These are phyloP conservation scores for Ammodytes dubius DNA, from an alignment of 2,113 vertebrate species.

Conservation along the genomic window DNA sequence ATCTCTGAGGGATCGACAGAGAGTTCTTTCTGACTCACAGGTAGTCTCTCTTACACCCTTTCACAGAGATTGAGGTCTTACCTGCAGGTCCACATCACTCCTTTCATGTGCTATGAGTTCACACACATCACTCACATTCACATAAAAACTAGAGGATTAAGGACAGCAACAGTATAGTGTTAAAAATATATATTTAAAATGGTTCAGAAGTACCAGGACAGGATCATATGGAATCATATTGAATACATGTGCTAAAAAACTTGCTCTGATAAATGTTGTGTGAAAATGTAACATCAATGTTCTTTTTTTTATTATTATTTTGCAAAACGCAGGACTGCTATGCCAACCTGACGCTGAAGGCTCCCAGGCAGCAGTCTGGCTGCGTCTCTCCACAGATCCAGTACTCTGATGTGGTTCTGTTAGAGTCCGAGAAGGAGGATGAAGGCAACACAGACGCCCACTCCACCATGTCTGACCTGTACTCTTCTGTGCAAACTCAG, in stretches of 20 bases:
- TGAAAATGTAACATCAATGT: background rate
- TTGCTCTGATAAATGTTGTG: background rate
- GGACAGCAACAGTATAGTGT: background rate
- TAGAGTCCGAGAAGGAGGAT: slow-evolving; percentile 41
- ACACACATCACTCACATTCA: background rate
- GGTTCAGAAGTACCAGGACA: background rate
- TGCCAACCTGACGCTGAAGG: slow-evolving; percentile 82
- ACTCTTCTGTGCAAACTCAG: slow-evolving; percentile 81
- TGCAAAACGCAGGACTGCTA: slow-evolving; percentile 77
- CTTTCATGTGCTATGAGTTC: background rate
- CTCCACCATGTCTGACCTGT: slow-evolving; percentile 77
- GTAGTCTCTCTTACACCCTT: slow-evolving; percentile 27
- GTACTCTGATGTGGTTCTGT: slow-evolving; percentile 66
- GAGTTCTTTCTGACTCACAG: slow-evolving; percentile 43
- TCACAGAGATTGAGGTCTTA: background rate
- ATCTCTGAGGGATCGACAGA: slow-evolving; percentile 35
- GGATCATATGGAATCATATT: background rate
- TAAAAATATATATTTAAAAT: background rate
- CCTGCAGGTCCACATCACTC: background rate
- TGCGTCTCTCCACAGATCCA: slow-evolving; percentile 69
- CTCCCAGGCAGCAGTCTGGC: slow-evolving; percentile 64
- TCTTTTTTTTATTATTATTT: slow-evolving; percentile 7
- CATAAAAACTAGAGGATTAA: background rate
- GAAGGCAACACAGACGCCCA: slow-evolving; percentile 34
- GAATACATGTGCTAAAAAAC: background rate